Evolutionary conservation across 92 coral and sea anemone genomes (phyloP), one percentile per base, ranked within the genome.

Genomic region (Palythoa caribaeorum): DNA sequence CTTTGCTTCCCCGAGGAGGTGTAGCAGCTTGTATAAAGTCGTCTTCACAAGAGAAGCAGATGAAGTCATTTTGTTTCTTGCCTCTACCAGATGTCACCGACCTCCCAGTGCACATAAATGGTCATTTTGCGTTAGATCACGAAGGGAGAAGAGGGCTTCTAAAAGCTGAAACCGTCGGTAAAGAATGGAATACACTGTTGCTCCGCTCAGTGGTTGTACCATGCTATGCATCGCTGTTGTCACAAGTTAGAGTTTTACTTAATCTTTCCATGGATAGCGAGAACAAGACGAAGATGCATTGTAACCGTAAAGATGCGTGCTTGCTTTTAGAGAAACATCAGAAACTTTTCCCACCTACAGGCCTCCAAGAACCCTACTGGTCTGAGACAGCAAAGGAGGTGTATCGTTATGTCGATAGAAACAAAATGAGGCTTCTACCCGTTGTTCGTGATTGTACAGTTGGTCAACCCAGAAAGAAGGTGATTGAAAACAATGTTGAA

Each of bases 1-100:
- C 94, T 10, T 85, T 95, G 76, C 90, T 95, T 16, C 98, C 98
- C 14, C 92, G 94, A 47, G 98, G 96, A n/a, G 96, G 98, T 1
- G 94, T 93, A n/a, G 98, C 98, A 10, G 70, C 89, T 1, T 84
- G 88, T 44, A 51, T 95, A 65, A 78, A 62, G 68, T 65, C 92
- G 40, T 73, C 63, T 35, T 9, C 77, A 44, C 16, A 16, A 16
- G 44, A 20, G 15, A 47, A 81, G 36, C 75, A 21, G 5, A 81
- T 78, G 84, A 92, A 87, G 47, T 93, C 93, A 35, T 92, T 37
- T 62, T 92, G 95, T 53, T 76, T 93, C 37, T 88, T 95, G 51
- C 98, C 98, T 17, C 93, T 95, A 36, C 98, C 98, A 14, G 73
- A 91, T 68, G 85, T 52, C 48, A 94, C 96, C 0, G 84, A 83